Conservation (phyloP, 2,797 vertebrate genomes). For the Aratinga solstitialis region DNA sequence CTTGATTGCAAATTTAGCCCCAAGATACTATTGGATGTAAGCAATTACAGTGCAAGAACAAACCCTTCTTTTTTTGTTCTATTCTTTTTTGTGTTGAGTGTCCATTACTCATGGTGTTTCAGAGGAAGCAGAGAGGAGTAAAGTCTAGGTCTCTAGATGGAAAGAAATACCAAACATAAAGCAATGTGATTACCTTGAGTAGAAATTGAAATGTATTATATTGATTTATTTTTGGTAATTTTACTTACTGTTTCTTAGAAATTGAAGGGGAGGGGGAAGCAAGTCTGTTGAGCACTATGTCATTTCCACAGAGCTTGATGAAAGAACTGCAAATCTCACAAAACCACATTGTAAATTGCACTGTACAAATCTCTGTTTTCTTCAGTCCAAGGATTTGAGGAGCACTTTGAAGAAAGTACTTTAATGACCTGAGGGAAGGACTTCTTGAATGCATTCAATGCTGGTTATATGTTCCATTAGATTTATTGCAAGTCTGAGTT, state of each 20-base stretch:
- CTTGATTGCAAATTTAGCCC: not conserved
- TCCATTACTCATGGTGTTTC: not conserved
- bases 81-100: not conserved
- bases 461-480: not conserved
- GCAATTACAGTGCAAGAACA: not conserved
- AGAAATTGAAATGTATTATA: not conserved
- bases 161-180: not conserved
- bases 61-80: not conserved
- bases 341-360: not conserved
- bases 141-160: not conserved
- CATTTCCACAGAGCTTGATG: not conserved
- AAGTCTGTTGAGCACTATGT: not conserved
- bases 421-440: not conserved
- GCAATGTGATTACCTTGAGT: not conserved
- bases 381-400: not conserved
- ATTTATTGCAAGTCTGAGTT: not conserved
- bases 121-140: not conserved
- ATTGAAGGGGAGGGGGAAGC: fast-evolving
- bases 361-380: not conserved
- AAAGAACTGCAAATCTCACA: not conserved
- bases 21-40: not conserved
- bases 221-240: not conserved
- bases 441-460: not conserved
- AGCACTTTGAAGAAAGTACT: not conserved
- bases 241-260: constrained; percentile 12